Conservation (phyloP, 2,888 invertebrate species). For the Scaptomyza parva region DNA sequence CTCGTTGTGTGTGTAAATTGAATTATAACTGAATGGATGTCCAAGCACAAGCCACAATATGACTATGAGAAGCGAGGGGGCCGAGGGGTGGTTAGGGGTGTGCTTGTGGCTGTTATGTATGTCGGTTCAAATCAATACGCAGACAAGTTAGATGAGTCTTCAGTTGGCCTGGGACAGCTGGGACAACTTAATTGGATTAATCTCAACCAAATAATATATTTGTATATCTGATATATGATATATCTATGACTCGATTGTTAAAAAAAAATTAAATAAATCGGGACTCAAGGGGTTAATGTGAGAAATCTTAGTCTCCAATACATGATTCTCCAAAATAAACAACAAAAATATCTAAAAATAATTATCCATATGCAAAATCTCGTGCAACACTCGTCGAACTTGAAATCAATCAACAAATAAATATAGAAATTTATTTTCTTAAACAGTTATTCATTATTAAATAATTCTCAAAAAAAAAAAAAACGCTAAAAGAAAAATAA, state of each 20-base stretch:
- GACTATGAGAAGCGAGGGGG: constrained; percentile 4
- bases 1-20: constrained; percentile 51
- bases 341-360: not conserved
- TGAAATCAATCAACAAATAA: constrained; percentile 68
- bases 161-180: constrained; percentile 20
- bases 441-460: constrained; percentile 49
- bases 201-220: constrained; percentile 28
- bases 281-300: too few relatives aligned
- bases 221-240: too few relatives aligned
- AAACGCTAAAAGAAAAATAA: constrained; percentile 19
- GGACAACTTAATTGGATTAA: constrained; percentile 22
- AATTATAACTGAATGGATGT: constrained; percentile 69
- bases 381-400: constrained; percentile 59
- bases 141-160: constrained; percentile 17
- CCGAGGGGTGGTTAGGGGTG: not conserved
- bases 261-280: too few relatives aligned
- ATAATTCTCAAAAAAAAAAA: constrained; percentile 16
- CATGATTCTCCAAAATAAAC: constrained; percentile 9
- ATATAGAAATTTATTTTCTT: constrained; percentile 57
- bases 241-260: too few relatives aligned
- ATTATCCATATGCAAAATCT: constrained; percentile 70
- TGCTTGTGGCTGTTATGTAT: not conserved
- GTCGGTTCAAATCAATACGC: constrained; percentile 19
- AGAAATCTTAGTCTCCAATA: too few relatives aligned
- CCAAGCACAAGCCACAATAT: constrained; percentile 35